A percentile compares a stretch with the other conserved stretches of the same genome.
Conservation (phyloP, 2,113 vertebrate genomes). For the Lophius piscatorius region DNA sequence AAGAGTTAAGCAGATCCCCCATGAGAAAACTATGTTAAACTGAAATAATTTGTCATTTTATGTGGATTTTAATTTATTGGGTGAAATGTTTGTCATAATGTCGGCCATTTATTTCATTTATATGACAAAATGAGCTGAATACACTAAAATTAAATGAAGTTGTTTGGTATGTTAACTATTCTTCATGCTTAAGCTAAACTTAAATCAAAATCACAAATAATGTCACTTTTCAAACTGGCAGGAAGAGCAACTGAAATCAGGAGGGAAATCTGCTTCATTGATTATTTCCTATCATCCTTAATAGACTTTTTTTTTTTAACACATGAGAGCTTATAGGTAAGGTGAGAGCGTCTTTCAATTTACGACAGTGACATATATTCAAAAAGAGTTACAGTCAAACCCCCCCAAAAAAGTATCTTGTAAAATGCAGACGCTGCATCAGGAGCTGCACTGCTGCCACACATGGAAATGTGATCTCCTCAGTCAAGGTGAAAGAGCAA, state of each 20-base stretch:
- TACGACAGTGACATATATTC: conserved; percentile 14
- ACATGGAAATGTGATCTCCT: conserved; percentile 65
- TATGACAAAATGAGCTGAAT: neutral
- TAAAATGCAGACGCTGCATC: conserved; percentile 44
- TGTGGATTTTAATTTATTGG: too few relatives aligned
- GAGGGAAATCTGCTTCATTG: too few relatives aligned
- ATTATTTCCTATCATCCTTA: neutral
- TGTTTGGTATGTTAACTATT: too few relatives aligned
- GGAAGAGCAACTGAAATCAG: conserved; percentile 1
- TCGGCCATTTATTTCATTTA: neutral
- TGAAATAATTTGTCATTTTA: too few relatives aligned
- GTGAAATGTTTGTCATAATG: too few relatives aligned
- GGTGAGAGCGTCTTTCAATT: conserved; percentile 28
- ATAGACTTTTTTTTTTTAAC: neutral
- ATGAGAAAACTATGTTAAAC: too few relatives aligned
- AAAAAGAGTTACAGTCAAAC: conserved; percentile 34
- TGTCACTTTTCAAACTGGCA: neutral
- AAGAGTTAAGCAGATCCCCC: too few relatives aligned
- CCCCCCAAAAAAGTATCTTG: conserved; percentile 34
- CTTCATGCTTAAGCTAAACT: too few relatives aligned
- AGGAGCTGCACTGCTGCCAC: conserved; percentile 24
- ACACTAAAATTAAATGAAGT: too few relatives aligned
- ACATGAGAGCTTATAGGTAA: conserved; percentile 2
- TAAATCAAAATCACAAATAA: neutral
- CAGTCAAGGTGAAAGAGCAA: conserved; percentile 51